These are phyloP conservation scores for Cosmorhoe ocellata DNA, from an alignment of 2,888 invertebrate genomes.

Conservation along the genomic window DNA sequence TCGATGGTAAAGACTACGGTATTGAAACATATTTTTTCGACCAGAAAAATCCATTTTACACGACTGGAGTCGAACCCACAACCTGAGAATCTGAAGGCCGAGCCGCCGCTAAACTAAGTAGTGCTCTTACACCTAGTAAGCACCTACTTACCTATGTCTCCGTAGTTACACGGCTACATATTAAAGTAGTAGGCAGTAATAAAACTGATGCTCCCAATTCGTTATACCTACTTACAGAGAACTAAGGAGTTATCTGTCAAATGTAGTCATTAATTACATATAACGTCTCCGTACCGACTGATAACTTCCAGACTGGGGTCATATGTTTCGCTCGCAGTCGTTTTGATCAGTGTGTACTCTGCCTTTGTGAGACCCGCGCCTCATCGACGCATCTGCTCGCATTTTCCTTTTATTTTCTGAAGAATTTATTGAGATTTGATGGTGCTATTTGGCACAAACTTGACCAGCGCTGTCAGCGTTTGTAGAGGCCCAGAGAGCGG, in stretches of 20 bases:
- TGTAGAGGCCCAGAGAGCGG: conserved; percentile 50
- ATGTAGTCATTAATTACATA: conserved; percentile 27
- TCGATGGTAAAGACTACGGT: too few relatives aligned
- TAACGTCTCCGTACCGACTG: conserved; percentile 45
- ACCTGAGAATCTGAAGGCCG: too few relatives aligned
- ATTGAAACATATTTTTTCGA: too few relatives aligned
- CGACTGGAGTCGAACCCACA: too few relatives aligned
- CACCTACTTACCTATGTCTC: too few relatives aligned
- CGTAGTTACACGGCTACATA: too few relatives aligned
- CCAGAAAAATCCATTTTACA: too few relatives aligned
- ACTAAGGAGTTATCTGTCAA: conserved; percentile 30
- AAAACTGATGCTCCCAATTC: conserved; percentile 30
- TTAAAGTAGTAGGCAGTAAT: background rate
- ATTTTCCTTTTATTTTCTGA: conserved; percentile 36
- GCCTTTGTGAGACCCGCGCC: conserved; percentile 47
- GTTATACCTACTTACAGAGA: conserved; percentile 20
- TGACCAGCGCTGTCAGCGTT: conserved; percentile 52
- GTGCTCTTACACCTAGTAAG: too few relatives aligned
- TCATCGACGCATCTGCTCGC: conserved; percentile 34
- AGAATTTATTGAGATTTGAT: conserved; percentile 60
- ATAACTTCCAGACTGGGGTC: conserved; percentile 49
- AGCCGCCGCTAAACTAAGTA: too few relatives aligned
- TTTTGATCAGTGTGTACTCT: conserved; percentile 67
- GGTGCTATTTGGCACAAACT: conserved; percentile 63
- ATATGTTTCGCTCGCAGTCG: conserved; percentile 56